Evolutionary conservation across 2,888 invertebrate species (phyloP).

Genomic region (Pilophorus perplexus): DNA sequence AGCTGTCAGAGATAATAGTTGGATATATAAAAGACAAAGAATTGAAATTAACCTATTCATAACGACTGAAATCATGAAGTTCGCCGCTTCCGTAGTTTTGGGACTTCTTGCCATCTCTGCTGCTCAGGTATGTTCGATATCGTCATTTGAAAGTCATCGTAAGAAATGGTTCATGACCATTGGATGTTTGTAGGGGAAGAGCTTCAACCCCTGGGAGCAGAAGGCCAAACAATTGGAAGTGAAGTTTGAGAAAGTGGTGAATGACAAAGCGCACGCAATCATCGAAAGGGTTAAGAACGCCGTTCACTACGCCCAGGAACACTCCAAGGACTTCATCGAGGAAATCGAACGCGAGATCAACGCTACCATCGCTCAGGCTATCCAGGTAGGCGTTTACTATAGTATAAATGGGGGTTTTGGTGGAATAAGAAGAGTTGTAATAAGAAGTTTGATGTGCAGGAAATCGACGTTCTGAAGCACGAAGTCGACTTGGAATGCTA

Average conservation of each 20-base stretch:
- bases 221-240: background rate
- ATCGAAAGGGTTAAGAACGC: background rate
- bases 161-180: no score
- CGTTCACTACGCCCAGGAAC: background rate
- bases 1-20: no score
- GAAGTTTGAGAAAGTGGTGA: slow-evolving; percentile 5
- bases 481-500: slow-evolving; percentile 19
- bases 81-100: background rate
- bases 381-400: background rate
- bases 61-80: no score
- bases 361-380: background rate
- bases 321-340: background rate
- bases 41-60: no score
- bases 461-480: slow-evolving; percentile 3
- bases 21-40: no score
- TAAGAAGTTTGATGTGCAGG: no score
- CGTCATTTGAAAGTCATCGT: no score
- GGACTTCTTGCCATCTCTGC: background rate
- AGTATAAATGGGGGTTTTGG: background rate
- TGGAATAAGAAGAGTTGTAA: no score
- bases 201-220: background rate
- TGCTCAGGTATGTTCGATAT: slow-evolving; percentile 1
- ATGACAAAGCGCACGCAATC: background rate
- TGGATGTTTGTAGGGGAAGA: no score
- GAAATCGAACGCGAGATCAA: slow-evolving; percentile 9